Base-by-base conservation (phyloP, 2,888 invertebrate species). In the Erynnis tages region DNA sequence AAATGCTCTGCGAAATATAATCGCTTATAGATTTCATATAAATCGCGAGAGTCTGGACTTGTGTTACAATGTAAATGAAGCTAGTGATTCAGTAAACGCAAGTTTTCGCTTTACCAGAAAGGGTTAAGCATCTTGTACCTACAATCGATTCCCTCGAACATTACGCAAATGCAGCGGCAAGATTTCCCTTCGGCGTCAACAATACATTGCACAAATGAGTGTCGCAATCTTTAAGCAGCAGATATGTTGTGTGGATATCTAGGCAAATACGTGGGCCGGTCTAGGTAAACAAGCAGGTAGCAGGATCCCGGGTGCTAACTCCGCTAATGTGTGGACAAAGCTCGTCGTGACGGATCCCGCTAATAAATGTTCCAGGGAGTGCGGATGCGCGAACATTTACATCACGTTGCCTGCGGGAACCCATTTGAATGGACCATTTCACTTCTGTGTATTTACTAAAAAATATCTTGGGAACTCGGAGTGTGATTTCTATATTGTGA, bases 311-410 rank as follows among this genome's bases (percentile, higher is more conserved):
- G 82, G 79, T 70, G 88, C 84, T 89, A 88, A 89, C 75, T 73
- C 76, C 61, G 82, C 82, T 89, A 89, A 89, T 87, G 82, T 80
- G 80, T 82, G 80, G 82, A 88, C 88, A 86, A 82, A 83, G 82
- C 73, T 62, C 65, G 75, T 86, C 87, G 87, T 86, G 88, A 88
- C 84, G 73, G 69, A 69, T 74, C 76, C 74, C 68, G 87, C 88
- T 89, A 89, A 89, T 88, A 83, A 81, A 83, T 71, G 73, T 86
- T 87, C 87, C 82, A 77, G 85, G 87, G 82, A 84, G 71, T 62
- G 71, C 62, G 70, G 72, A 71, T 71, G 70, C 61, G 72, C 78
- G 72, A 78, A 81, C 73, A 67, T 76, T 71, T 63, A 66, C 70
- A 68, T 65, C 69, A 64, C 61, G 61, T 61, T 43, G 55, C 59